Evolutionary conservation across 1,140 invertebrate genomes (phyloP).

Genomic region (Brachionus asplanchnoidis): DNA sequence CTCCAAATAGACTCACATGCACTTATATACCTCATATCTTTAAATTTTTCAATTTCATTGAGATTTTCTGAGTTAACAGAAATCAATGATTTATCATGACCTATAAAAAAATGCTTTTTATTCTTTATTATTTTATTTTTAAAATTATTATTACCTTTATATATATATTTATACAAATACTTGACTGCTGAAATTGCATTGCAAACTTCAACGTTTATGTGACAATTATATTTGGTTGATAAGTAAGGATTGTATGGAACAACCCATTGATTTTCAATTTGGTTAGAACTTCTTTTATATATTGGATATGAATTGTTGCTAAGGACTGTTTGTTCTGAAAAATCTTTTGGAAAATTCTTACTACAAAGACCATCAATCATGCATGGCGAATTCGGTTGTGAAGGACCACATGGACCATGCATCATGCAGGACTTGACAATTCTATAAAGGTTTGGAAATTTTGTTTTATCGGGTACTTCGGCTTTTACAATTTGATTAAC

Average conservation of each 20-base stretch:
- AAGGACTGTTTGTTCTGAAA: slow-evolving; percentile 22
- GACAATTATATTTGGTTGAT: slow-evolving; percentile 42
- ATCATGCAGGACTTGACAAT: slow-evolving; percentile 45
- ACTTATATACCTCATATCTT: too few species aligned
- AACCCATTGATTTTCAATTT: slow-evolving; percentile 31
- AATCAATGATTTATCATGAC: too few species aligned
- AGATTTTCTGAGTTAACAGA: too few species aligned
- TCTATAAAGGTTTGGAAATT: slow-evolving; percentile 41
- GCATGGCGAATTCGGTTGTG: slow-evolving; percentile 44
- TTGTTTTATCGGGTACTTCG: slow-evolving; percentile 42
- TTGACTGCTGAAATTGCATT: too few species aligned
- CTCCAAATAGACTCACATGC: too few species aligned
- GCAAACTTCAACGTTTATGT: slow-evolving; percentile 46
- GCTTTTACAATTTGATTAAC: slow-evolving; percentile 43
- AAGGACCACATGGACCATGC: slow-evolving; percentile 36
- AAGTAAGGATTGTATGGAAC: slow-evolving; percentile 44
- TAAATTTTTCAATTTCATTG: too few species aligned
- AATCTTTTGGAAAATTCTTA: slow-evolving; percentile 46
- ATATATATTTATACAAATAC: too few species aligned
- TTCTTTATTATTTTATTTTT: too few species aligned
- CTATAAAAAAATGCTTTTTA: too few species aligned
- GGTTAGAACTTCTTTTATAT: slow-evolving; percentile 1
- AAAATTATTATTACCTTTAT: too few species aligned
- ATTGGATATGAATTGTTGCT: slow-evolving; percentile 43
- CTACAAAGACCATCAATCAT: slow-evolving; percentile 46